Evolutionary conservation across 2,888 invertebrate genomes (phyloP).

Genomic region (Capitulum mitella): DNA sequence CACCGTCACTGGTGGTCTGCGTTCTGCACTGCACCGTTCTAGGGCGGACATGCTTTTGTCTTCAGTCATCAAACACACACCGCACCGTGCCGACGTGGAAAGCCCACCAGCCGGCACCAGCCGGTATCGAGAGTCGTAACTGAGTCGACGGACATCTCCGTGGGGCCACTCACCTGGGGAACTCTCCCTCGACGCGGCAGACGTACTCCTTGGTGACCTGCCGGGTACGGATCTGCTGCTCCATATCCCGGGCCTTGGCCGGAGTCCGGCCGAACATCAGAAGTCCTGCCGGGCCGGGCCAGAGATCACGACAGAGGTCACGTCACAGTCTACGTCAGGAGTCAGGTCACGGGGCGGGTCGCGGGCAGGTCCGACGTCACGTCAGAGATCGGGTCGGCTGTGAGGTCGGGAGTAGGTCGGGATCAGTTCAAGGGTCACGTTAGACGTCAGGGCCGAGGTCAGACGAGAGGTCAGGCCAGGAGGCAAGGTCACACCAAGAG

Average conservation of each 20-base stretch:
- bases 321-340: no score
- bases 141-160: constrained; percentile 41
- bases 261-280: constrained; percentile 88
- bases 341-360: no score
- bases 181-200: constrained; percentile 86
- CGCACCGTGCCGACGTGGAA: not conserved
- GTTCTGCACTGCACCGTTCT: no score
- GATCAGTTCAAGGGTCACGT: no score
- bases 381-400: no score
- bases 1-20: no score
- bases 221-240: constrained; percentile 84
- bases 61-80: not conserved
- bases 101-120: not conserved
- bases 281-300: constrained; percentile 60
- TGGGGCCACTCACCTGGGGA: constrained; percentile 63
- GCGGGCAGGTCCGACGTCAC: no score
- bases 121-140: not conserved
- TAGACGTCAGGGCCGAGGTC: no score
- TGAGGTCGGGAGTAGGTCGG: no score
- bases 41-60: not conserved
- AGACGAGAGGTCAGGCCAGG: no score
- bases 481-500: no score
- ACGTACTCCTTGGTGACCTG: constrained; percentile 92
- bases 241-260: constrained; percentile 88
- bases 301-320: no score